Evolutionary conservation across 2,797 vertebrate species (phyloP).

Genomic region (Poliocrania exsul): DNA sequence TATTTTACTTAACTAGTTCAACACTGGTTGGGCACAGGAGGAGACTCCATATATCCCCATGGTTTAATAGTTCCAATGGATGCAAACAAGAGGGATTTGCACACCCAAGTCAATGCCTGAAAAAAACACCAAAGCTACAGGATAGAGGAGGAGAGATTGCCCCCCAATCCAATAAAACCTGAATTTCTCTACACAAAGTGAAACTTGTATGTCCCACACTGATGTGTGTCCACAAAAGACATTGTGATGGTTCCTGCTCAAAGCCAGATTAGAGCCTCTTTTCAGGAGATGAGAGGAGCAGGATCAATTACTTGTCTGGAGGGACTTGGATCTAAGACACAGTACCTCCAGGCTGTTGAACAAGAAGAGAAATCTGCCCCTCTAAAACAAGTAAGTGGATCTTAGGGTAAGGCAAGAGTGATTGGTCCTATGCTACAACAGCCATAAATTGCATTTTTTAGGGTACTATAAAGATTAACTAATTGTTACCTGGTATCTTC

Average conservation of each 20-base stretch:
- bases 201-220: neutral
- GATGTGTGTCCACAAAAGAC: neutral
- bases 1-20: neutral
- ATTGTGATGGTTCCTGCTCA: neutral
- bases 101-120: neutral
- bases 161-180: neutral
- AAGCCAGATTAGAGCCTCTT: neutral
- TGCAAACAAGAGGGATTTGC: neutral
- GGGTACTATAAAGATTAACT: neutral
- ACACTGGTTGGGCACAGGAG: neutral
- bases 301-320: neutral
- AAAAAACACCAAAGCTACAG: neutral
- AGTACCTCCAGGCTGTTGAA: neutral
- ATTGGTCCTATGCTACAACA: neutral
- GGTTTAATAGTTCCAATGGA: neutral
- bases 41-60: neutral
- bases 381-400: neutral
- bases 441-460: neutral
- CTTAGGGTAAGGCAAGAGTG: neutral
- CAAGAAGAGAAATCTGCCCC: neutral
- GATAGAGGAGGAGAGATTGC: neutral
- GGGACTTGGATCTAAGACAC: neutral
- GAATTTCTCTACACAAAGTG: neutral
- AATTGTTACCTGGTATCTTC: neutral
- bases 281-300: neutral